A percentile compares a stretch with the other conserved stretches of the same genome.
Evolutionary conservation across 2,113 vertebrate species (phyloP).

Genomic region (Amblyopsis rosae): DNA sequence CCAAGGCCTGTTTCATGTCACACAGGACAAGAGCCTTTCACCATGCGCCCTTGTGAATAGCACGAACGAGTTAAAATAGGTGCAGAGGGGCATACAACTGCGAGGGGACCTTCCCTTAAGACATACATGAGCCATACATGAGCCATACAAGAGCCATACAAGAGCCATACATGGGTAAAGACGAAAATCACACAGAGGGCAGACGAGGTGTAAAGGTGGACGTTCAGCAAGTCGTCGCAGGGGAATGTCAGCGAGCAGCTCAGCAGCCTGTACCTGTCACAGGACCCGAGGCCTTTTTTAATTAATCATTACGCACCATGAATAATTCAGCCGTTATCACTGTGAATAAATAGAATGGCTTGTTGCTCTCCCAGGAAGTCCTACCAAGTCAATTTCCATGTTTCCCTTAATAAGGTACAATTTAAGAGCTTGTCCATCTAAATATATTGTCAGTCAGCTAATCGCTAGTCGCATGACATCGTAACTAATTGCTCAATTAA

Average conservation of each 20-base stretch:
- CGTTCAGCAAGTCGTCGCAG: constrained; percentile 65
- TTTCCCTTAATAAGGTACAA: constrained; percentile 63
- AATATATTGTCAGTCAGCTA: constrained; percentile 39
- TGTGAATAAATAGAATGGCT: constrained; percentile 67
- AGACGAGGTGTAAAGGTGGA: constrained; percentile 35
- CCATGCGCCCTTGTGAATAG: constrained; percentile 42
- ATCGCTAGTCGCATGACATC: constrained; percentile 23
- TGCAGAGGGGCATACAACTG: constrained; percentile 34
- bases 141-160: constrained; percentile 24
- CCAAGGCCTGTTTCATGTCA: constrained; percentile 20
- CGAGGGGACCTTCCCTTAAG: constrained; percentile 52
- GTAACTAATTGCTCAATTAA: not conserved
- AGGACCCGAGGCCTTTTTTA: constrained; percentile 77
- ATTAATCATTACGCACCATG: constrained; percentile 80
- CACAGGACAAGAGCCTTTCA: constrained; percentile 32
- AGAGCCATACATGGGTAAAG: constrained; percentile 16
- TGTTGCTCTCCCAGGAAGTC: constrained; percentile 59
- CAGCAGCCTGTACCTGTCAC: constrained; percentile 76
- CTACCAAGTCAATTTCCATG: constrained; percentile 54
- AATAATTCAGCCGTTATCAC: constrained; percentile 81
- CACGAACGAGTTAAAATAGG: constrained; percentile 48
- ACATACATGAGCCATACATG: constrained; percentile 22
- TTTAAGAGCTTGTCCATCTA: constrained; percentile 39
- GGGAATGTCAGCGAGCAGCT: constrained; percentile 72
- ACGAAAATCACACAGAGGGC: constrained; percentile 13